Evolutionary conservation across 2,797 vertebrate genomes (phyloP).

Genomic region (Lithobates sylvaticus): DNA sequence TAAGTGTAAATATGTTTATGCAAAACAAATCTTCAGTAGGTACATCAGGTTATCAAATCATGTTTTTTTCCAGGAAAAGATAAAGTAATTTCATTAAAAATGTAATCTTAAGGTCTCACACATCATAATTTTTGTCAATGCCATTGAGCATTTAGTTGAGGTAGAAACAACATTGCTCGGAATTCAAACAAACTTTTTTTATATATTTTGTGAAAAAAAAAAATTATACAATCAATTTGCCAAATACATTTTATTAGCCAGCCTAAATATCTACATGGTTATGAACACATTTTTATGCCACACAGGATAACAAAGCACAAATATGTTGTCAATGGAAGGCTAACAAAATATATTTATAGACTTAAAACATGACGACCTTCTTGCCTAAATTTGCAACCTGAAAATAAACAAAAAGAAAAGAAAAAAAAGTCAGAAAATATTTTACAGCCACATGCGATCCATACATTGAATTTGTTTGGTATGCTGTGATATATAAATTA

Average conservation of each 20-base stretch:
- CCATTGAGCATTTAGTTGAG: too few relatives aligned
- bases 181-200: background rate
- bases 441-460: background rate
- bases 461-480: background rate
- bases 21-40: too few relatives aligned
- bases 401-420: background rate
- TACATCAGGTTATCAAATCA: too few relatives aligned
- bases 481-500: too few relatives aligned
- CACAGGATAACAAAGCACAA: background rate
- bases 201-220: background rate
- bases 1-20: too few relatives aligned
- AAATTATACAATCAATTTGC: background rate
- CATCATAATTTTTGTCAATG: too few relatives aligned
- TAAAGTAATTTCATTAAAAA: too few relatives aligned
- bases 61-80: too few relatives aligned
- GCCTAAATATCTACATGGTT: background rate
- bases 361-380: background rate
- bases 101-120: too few relatives aligned
- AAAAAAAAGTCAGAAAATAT: background rate
- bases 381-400: background rate
- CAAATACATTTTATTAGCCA: constrained; percentile 16
- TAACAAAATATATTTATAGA: constrained; percentile 12
- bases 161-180: too few relatives aligned
- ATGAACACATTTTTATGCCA: background rate
- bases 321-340: background rate